Conservation (phyloP, 2,797 vertebrate species). For the Coreius guichenoti region DNA sequence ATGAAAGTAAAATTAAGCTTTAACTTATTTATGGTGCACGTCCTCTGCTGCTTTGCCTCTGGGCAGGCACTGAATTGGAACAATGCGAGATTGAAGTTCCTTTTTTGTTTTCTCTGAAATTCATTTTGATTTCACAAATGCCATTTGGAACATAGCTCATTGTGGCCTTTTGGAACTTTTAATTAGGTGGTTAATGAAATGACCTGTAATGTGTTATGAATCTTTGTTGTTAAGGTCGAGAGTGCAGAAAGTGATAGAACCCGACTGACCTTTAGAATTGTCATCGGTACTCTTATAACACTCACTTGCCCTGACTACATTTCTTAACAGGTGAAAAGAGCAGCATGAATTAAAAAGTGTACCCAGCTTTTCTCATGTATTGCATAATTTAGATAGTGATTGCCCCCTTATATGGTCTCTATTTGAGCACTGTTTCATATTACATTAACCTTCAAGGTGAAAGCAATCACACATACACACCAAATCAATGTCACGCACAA, state of each 20-base stretch:
- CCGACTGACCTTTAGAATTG: constrained; percentile 54
- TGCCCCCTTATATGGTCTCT: neutral
- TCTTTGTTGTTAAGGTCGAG: neutral
- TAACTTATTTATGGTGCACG: constrained; percentile 59
- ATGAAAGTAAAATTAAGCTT: constrained; percentile 53
- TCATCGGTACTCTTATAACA: neutral
- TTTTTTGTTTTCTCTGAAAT: constrained; percentile 55
- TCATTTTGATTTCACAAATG: constrained; percentile 39
- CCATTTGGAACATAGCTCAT: constrained; percentile 13
- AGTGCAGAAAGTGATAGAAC: constrained; percentile 32
- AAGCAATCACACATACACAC: constrained; percentile 58
- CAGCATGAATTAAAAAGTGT: constrained; percentile 25
- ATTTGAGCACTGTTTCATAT: constrained; percentile 33
- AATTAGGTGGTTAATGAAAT: constrained; percentile 37
- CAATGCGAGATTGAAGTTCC: constrained; percentile 45
- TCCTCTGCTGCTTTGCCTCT: constrained; percentile 59
- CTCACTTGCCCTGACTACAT: constrained; percentile 10
- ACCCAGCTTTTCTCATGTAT: constrained; percentile 28
- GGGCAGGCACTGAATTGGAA: constrained; percentile 48
- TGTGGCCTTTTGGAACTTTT: constrained; percentile 39
- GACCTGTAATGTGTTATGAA: constrained; percentile 26
- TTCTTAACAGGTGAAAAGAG: constrained; percentile 49
- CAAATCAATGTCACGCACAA: neutral
- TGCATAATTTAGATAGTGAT: constrained; percentile 30
- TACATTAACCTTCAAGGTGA: constrained; percentile 65